Evolutionary conservation across 2,113 vertebrate genomes (phyloP).

Genomic region (Narcine bancroftii): DNA sequence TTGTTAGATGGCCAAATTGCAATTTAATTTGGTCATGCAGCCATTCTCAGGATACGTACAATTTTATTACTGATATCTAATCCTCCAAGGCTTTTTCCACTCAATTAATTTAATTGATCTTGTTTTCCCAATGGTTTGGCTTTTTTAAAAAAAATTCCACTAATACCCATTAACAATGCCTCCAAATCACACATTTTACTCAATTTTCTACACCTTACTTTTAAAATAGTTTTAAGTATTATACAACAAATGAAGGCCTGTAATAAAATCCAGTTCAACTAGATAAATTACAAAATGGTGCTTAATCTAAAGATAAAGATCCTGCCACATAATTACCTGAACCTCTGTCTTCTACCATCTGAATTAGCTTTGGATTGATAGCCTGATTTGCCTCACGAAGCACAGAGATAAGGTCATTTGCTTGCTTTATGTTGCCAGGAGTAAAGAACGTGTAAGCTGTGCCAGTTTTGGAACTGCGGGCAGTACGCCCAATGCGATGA

Average conservation of each 20-base stretch:
- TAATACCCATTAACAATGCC: too few species aligned
- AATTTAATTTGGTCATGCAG: not conserved
- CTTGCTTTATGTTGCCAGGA: slow-evolving; percentile 98
- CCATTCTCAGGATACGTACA: not conserved
- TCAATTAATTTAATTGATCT: not conserved
- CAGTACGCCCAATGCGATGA: slow-evolving; percentile 98
- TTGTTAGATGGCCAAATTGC: not conserved
- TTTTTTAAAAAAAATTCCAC: too few species aligned
- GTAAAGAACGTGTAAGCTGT: slow-evolving; percentile 99
- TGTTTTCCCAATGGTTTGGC: too few species aligned
- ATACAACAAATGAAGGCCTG: not conserved
- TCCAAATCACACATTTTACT: too few species aligned
- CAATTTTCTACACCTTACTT: too few species aligned
- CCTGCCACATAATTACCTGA: slow-evolving; percentile 62
- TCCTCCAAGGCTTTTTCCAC: not conserved
- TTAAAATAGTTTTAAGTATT: too few species aligned
- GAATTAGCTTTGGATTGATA: slow-evolving; percentile 97
- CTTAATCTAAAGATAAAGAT: too few species aligned
- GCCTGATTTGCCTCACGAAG: slow-evolving; percentile 98
- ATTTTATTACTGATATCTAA: too few species aligned
- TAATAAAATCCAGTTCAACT: not conserved
- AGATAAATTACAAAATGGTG: not conserved
- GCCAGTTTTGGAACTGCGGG: slow-evolving; percentile 99
- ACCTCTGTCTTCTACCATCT: slow-evolving; percentile 95
- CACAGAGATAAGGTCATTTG: slow-evolving; percentile 95